Conservation (phyloP, 1,140 invertebrate genomes). For the Bombus consobrinus region DNA sequence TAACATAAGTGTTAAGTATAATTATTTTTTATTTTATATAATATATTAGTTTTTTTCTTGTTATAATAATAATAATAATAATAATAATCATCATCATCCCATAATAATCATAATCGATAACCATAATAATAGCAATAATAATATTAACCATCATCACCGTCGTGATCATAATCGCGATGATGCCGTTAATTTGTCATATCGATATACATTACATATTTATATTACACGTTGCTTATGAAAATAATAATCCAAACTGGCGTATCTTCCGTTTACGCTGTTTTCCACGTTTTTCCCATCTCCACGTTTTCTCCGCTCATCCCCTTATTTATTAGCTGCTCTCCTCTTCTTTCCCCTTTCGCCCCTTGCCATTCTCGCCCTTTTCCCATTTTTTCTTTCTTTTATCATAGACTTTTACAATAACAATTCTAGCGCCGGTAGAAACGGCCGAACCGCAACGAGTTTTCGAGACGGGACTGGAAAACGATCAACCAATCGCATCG, state of each 20-base stretch:
- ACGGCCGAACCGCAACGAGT: slow-evolving; percentile 36
- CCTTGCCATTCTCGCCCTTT: slow-evolving; percentile 27
- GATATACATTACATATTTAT: slow-evolving; percentile 71
- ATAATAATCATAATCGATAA: slow-evolving; percentile 72
- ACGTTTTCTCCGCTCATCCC: neutral
- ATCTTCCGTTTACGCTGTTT: slow-evolving; percentile 58
- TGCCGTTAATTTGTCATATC: slow-evolving; percentile 67
- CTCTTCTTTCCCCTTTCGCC: slow-evolving; percentile 40
- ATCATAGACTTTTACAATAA: slow-evolving; percentile 66
- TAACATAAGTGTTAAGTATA: slow-evolving; percentile 79
- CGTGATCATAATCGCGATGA: slow-evolving; percentile 68
- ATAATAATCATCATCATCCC: slow-evolving; percentile 70
- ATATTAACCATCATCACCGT: slow-evolving; percentile 67
- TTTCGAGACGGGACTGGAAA: slow-evolving; percentile 17
- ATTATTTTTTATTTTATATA: slow-evolving; percentile 76
- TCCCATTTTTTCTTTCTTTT: slow-evolving; percentile 4
- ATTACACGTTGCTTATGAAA: slow-evolving; percentile 73
- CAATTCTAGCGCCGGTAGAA: slow-evolving; percentile 63
- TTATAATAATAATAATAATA: slow-evolving; percentile 68
- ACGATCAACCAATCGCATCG: slow-evolving; percentile 43
- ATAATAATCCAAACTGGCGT: slow-evolving; percentile 72
- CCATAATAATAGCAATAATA: slow-evolving; percentile 74
- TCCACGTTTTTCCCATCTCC: slow-evolving; percentile 8
- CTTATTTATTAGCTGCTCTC: slow-evolving; percentile 31
- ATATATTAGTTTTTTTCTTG: slow-evolving; percentile 69